Base-by-base conservation (phyloP, 1,140 invertebrate genomes). In the Aleiodes sp. region DNA sequence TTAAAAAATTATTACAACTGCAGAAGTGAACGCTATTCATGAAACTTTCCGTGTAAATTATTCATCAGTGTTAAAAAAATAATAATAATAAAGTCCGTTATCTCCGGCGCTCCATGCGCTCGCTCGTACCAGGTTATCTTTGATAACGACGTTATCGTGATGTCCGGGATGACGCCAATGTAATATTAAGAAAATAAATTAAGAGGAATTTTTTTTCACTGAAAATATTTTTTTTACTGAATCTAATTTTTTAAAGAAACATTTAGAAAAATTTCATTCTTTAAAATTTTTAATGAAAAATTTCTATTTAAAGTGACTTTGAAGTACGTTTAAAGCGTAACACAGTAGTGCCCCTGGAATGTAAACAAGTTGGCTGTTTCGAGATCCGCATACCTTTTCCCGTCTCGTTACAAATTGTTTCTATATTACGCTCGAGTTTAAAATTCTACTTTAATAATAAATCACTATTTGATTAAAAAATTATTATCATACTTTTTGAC, bases 11-110 rank as follows among this genome's bases (percentile, higher is more conserved):
- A 43, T 43, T 16, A 16, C 46, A 24, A 24, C 26, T 21, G 46
- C 26, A 52, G 26, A 52, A 52, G 26, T 46, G 41, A 7, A 14
- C 16, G 24, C 24, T 46, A 46, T 52, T 52, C 46, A 24, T 52
- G 46, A 52, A 52, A 52, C 46, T 52, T 52, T 52, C 46, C 46
- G 46, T 24, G 46, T 52, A 52, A 52, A 52, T 52, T 43, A 52
- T 52, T 52, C 46, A 52, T 52, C 46, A 46, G 8, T 46, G 14
- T 8, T 16, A 2, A 16, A 52, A 52, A 16, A 52, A 52, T 24
- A 52, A 52, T 16, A 52, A 52, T 8, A 21, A 52, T 24, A 52
- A 16, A 52, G 21, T 9, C 19, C 21, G 46, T 52, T 52, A 52
- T 52, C 46, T 46, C 41, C 26, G 46, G 46, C 46, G 46, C 41